Evolutionary conservation across 1,140 invertebrate species (phyloP).

Genomic region (Ridgeia piscesae): DNA sequence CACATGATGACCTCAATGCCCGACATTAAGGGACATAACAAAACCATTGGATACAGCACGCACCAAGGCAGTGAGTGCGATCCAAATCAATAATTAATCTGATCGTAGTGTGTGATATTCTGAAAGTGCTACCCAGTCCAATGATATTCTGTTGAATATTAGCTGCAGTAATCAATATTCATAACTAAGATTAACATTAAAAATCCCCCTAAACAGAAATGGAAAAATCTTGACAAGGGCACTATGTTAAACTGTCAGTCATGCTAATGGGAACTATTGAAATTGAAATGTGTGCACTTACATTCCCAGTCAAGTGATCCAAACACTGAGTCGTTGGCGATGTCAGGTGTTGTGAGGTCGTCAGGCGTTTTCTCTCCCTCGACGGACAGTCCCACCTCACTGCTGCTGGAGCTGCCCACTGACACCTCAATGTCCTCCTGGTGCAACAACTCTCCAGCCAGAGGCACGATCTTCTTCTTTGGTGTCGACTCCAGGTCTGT

Average conservation of each 20-base stretch:
- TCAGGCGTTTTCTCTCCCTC: conserved; percentile 10
- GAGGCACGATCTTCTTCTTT: conserved; percentile 20
- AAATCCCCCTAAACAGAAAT: no score
- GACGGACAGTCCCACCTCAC: neutral
- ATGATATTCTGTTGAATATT: no score
- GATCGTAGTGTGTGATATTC: neutral
- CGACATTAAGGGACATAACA: neutral
- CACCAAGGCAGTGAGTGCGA: neutral
- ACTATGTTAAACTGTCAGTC: no score
- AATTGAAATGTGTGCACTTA: neutral
- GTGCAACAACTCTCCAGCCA: neutral
- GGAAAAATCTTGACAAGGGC: no score
- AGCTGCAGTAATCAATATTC: no score
- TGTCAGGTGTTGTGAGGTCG: conserved; percentile 17
- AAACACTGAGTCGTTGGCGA: neutral
- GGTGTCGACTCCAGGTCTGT: neutral
- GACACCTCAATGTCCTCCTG: neutral
- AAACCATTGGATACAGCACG: neutral
- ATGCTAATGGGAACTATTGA: no score
- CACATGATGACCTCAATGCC: neutral
- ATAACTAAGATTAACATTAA: no score
- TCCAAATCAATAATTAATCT: neutral
- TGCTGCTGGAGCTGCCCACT: neutral
- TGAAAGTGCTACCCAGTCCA: no score
- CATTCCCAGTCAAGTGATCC: conserved; percentile 13